Evolutionary conservation across 1,140 invertebrate species (phyloP).

Genomic region (Drosophila baimaii): DNA sequence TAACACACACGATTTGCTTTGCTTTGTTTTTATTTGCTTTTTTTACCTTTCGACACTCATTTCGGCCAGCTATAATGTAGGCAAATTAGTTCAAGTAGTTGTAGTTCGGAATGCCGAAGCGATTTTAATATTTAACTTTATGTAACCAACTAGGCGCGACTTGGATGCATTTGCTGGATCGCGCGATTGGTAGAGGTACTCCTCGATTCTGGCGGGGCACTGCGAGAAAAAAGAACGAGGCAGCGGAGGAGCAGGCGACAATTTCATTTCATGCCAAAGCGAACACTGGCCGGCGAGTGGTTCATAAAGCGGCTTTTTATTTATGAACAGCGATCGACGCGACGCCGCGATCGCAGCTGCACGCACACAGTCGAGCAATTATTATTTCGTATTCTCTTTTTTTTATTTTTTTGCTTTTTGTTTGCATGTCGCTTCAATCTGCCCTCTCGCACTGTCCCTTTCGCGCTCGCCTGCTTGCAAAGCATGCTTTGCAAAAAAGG

Average conservation of each 20-base stretch:
- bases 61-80: slow-evolving; percentile 54
- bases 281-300: slow-evolving; percentile 51
- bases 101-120: slow-evolving; percentile 19
- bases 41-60: slow-evolving; percentile 74
- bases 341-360: slow-evolving; percentile 35
- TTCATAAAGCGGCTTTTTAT: slow-evolving; percentile 61
- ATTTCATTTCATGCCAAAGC: slow-evolving; percentile 57
- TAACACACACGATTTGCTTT: slow-evolving; percentile 3
- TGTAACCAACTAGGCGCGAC: slow-evolving; percentile 45
- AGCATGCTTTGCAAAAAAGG: slow-evolving; percentile 24
- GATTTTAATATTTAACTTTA: slow-evolving; percentile 24
- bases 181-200: slow-evolving; percentile 11
- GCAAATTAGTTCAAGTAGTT: slow-evolving; percentile 51
- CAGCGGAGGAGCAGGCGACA: slow-evolving; percentile 40
- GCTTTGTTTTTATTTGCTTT: slow-evolving; percentile 27
- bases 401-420: background rate
- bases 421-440: background rate
- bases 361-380: slow-evolving; percentile 33
- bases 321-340: slow-evolving; percentile 42
- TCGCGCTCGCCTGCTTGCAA: background rate
- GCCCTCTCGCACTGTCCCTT: background rate
- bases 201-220: slow-evolving; percentile 13
- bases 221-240: slow-evolving; percentile 10
- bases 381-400: slow-evolving; percentile 9
- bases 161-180: slow-evolving; percentile 44